Evolutionary conservation across 1,140 invertebrate species (phyloP).

Genomic region (Zaprionus vittiger): DNA sequence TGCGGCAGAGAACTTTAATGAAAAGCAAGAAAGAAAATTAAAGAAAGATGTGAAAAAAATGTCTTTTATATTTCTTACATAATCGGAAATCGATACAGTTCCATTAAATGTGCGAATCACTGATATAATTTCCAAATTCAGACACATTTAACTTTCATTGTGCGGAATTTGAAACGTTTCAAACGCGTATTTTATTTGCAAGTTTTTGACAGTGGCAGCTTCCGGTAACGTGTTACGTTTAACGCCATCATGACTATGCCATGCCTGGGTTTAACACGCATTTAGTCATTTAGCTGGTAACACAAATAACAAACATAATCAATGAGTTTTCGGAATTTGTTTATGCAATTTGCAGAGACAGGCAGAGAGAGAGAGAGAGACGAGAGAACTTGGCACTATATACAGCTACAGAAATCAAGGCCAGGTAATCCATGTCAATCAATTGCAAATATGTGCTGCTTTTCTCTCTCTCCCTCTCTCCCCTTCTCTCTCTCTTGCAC

Average conservation of each 20-base stretch:
- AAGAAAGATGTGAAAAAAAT: background rate
- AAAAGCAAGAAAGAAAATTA: background rate
- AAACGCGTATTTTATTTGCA: background rate
- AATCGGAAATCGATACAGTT: background rate
- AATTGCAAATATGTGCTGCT: background rate
- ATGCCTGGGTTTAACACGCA: slow-evolving; percentile 7
- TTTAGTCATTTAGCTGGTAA: slow-evolving; percentile 28
- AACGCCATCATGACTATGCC: slow-evolving; percentile 13
- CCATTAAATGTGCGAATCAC: background rate
- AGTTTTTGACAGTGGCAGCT: slow-evolving; percentile 1
- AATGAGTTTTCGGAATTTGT: slow-evolving; percentile 35
- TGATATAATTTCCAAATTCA: slow-evolving; percentile 17
- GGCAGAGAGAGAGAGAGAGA: slow-evolving; percentile 15
- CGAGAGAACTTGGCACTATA: slow-evolving; percentile 3
- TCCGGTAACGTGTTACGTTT: background rate
- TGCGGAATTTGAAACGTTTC: background rate
- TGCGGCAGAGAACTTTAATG: background rate
- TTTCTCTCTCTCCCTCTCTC: background rate
- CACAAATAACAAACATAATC: slow-evolving; percentile 13
- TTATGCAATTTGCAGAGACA: slow-evolving; percentile 30
- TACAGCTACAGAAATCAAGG: slow-evolving; percentile 12
- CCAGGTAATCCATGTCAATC: slow-evolving; percentile 5
- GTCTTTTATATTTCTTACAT: background rate
- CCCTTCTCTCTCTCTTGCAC: background rate
- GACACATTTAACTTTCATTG: slow-evolving; percentile 18